Conservation (phyloP, 2,797 vertebrate species). For the Acrossocheilus wenchowensis region DNA sequence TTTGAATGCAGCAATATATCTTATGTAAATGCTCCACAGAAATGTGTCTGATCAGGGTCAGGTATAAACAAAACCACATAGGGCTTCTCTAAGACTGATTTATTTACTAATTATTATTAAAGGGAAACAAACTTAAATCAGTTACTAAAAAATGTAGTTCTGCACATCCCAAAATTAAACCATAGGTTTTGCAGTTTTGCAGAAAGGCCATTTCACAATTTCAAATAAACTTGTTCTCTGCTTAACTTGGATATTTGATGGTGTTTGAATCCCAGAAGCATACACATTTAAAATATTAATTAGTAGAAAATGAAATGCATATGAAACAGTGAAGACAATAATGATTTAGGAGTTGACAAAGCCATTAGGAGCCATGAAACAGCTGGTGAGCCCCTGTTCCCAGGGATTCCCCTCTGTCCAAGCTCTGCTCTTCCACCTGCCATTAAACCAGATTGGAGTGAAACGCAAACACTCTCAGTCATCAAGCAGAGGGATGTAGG, state of each 20-base stretch:
- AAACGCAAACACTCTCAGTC: not conserved
- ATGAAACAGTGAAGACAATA: not conserved
- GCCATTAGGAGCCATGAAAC: conserved; percentile 24
- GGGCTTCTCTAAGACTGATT: not conserved
- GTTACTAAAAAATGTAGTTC: not conserved
- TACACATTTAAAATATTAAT: not conserved
- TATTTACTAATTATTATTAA: not conserved
- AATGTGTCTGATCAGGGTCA: not conserved
- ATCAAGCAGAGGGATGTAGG: conserved; percentile 12
- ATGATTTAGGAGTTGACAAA: not conserved
- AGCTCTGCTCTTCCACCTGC: conserved; percentile 48
- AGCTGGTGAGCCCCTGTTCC: conserved; percentile 37
- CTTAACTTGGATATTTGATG: not conserved
- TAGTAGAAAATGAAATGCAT: conserved; percentile 3
- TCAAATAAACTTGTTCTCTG: not conserved
- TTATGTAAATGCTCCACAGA: not conserved
- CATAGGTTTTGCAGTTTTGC: not conserved
- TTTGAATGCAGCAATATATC: not conserved
- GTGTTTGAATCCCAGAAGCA: not conserved
- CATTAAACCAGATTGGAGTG: conserved; percentile 33
- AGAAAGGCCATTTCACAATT: not conserved
- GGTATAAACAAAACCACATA: not conserved
- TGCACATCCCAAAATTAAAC: not conserved
- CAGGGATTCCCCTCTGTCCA: conserved; percentile 9
- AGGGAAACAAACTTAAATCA: not conserved